These are phyloP conservation scores for Crenichthys baileyi DNA, from an alignment of 2,797 vertebrate species.

Conservation along the genomic window DNA sequence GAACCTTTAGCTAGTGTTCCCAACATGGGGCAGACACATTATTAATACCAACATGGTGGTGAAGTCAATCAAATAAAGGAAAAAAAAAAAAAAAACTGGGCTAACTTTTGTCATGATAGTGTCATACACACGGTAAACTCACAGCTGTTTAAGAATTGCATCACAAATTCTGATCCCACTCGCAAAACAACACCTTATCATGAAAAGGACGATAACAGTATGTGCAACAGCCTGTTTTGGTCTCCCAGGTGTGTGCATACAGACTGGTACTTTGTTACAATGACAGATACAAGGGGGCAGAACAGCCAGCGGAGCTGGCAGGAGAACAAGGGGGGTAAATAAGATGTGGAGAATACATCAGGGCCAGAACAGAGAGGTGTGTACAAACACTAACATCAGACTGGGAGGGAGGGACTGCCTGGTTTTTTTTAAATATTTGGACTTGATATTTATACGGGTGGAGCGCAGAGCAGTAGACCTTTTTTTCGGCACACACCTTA, in stretches of 20 bases:
- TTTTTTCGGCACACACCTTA: conserved; percentile 56
- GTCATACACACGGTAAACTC: conserved; percentile 41
- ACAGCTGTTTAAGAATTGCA: conserved; percentile 18
- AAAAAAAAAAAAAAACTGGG: conserved; percentile 10
- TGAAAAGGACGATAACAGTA: conserved; percentile 34
- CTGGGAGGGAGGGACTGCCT: conserved; percentile 35
- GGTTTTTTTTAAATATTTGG: conserved; percentile 59
- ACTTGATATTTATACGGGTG: conserved; percentile 58
- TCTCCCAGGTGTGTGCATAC: conserved; percentile 65
- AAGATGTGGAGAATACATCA: conserved; percentile 19
- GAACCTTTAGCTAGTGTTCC: conserved; percentile 68
- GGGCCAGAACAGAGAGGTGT: conserved; percentile 48
- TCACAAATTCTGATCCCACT: conserved; percentile 32
- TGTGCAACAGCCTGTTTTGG: conserved; percentile 64
- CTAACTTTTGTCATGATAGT: conserved; percentile 50
- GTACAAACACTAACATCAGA: conserved; percentile 72
- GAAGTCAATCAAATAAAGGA: conserved; percentile 52
- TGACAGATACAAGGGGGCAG: conserved; percentile 49
- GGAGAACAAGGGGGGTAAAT: neutral
- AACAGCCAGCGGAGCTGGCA: conserved; percentile 16
- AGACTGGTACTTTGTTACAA: conserved; percentile 56
- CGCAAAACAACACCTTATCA: conserved; percentile 48
- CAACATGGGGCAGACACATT: conserved; percentile 58
- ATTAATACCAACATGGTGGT: conserved; percentile 70
- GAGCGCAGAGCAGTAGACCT: conserved; percentile 42